These are phyloP conservation scores for Brachyopa scutellaris DNA, from an alignment of 2,888 invertebrate species.

Conservation along the genomic window DNA sequence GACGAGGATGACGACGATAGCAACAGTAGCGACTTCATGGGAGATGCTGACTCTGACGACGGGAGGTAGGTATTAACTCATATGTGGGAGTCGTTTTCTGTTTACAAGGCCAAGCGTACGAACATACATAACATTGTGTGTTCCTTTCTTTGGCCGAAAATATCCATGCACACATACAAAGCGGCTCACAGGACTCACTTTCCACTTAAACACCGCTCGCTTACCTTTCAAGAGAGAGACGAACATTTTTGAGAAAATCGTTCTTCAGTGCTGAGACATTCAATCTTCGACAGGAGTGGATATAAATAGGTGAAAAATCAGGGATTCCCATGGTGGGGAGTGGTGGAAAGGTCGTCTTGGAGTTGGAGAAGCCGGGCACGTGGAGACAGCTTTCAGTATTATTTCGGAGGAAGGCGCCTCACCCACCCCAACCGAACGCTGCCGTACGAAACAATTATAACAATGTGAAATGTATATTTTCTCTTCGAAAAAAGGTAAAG, in stretches of 20 bases:
- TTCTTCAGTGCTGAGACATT: conserved; percentile 51
- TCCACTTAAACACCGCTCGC: background rate
- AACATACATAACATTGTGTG: conserved; percentile 34
- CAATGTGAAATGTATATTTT: conserved; percentile 57
- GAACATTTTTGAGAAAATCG: conserved; percentile 57
- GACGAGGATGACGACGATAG: conserved; percentile 3
- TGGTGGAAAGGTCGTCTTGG: conserved; percentile 29
- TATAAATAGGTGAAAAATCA: conserved; percentile 70
- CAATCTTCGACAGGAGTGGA: conserved; percentile 58
- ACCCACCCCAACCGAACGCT: background rate
- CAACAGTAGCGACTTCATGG: conserved; percentile 7
- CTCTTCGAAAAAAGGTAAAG: conserved; percentile 36
- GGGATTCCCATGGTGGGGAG: conserved; percentile 55
- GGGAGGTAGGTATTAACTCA: conserved; percentile 59
- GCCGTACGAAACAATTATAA: conserved; percentile 58
- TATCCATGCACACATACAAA: conserved; percentile 38
- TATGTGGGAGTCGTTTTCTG: conserved; percentile 54
- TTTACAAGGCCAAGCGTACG: conserved; percentile 63
- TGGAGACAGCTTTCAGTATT: conserved; percentile 64
- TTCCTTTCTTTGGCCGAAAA: conserved; percentile 58
- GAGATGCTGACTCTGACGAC: conserved; percentile 3
- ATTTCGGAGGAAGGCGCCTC: background rate
- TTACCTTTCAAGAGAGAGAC: background rate
- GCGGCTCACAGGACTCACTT: conserved; percentile 2
- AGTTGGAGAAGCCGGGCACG: conserved; percentile 61